These are phyloP conservation scores for Buathra laborator DNA, from an alignment of 2,888 invertebrate species.

Conservation along the genomic window DNA sequence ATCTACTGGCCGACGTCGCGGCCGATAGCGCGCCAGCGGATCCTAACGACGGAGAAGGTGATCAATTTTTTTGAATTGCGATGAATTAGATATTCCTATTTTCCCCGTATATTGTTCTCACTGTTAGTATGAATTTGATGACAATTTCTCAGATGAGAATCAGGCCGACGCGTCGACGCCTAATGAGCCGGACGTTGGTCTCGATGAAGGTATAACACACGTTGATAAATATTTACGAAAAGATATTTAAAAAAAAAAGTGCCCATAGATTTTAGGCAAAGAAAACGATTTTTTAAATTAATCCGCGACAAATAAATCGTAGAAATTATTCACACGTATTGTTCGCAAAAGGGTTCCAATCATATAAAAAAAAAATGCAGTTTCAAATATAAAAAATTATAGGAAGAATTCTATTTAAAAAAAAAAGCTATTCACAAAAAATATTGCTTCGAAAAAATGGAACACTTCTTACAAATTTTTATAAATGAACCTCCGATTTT, in stretches of 20 bases:
- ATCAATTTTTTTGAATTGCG: conserved; percentile 24
- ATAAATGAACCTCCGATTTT: too few relatives aligned
- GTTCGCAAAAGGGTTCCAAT: too few relatives aligned
- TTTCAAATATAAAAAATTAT: too few relatives aligned
- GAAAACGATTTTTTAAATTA: background rate
- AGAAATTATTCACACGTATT: too few relatives aligned
- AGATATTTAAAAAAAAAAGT: background rate
- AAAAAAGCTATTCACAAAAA: too few relatives aligned
- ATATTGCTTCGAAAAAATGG: too few relatives aligned
- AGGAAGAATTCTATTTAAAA: too few relatives aligned
- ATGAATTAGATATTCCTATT: background rate
- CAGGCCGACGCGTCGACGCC: background rate
- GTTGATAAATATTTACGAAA: background rate
- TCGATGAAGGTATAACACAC: background rate
- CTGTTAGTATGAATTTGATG: conserved; percentile 9
- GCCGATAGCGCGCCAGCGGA: conserved; percentile 45
- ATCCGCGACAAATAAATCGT: too few relatives aligned
- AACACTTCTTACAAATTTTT: too few relatives aligned
- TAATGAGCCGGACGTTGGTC: background rate
- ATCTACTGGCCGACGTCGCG: conserved; percentile 43
- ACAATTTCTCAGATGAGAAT: conserved; percentile 23
- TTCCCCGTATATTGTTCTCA: background rate
- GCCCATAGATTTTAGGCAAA: too few relatives aligned
- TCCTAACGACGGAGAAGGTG: conserved; percentile 61
- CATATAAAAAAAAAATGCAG: too few relatives aligned